These are phyloP conservation scores for Pinna nobilis DNA, from an alignment of 1,140 invertebrate genomes.

Conservation along the genomic window DNA sequence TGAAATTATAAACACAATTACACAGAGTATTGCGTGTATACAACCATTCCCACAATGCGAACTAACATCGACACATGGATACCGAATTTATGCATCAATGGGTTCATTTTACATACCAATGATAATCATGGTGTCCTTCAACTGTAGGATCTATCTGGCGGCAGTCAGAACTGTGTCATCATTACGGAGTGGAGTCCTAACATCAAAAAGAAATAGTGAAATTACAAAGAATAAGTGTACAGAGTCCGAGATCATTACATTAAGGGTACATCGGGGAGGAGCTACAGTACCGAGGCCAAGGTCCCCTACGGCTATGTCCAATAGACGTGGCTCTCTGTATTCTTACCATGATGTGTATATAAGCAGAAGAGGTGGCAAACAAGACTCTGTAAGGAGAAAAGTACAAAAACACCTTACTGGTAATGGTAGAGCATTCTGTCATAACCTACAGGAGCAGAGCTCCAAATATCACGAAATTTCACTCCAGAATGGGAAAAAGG, in stretches of 20 bases:
- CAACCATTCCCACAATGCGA: slow-evolving; percentile 80
- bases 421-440: too few species aligned
- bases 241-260: slow-evolving; percentile 79
- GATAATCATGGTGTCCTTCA: slow-evolving; percentile 97
- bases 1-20: background rate
- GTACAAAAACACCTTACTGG: too few species aligned
- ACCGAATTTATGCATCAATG: slow-evolving; percentile 94
- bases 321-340: too few species aligned
- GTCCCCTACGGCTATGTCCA: too few species aligned
- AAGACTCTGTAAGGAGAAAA: too few species aligned
- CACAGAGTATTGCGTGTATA: background rate
- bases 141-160: slow-evolving; percentile 94
- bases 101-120: slow-evolving; percentile 98
- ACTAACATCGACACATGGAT: slow-evolving; percentile 91
- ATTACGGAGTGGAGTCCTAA: slow-evolving; percentile 88
- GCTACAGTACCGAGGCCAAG: slow-evolving; percentile 23
- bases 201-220: slow-evolving; percentile 81
- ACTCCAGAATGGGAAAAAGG: too few species aligned
- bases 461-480: too few species aligned
- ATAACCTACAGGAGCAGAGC: too few species aligned
- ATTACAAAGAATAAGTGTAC: slow-evolving; percentile 57
- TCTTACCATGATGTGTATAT: too few species aligned
- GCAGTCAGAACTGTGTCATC: slow-evolving; percentile 92
- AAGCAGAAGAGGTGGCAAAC: too few species aligned
- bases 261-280: slow-evolving; percentile 91